Percentiles rank a stretch among this genome's conserved stretches.
These are phyloP conservation scores for Phytoseiulus persimilis DNA, from an alignment of 2,888 invertebrate genomes.

Conservation along the genomic window DNA sequence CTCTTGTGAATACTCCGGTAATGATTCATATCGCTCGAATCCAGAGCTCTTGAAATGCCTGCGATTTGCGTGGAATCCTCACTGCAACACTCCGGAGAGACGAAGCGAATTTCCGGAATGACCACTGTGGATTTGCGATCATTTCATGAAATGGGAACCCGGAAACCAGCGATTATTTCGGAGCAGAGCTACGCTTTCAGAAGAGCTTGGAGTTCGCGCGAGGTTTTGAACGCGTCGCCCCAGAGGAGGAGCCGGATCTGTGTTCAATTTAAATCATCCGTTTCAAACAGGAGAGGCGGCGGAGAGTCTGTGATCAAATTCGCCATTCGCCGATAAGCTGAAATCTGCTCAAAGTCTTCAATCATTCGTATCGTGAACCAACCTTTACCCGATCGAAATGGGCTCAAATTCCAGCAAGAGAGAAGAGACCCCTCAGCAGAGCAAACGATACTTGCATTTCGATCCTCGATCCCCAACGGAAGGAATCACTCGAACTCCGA, in stretches of 20 bases:
- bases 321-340: not conserved
- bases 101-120: too few relatives aligned
- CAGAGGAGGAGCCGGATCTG: not conserved
- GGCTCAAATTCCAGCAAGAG: not conserved
- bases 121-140: too few relatives aligned
- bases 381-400: not conserved
- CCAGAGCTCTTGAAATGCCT: too few relatives aligned
- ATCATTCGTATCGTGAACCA: not conserved
- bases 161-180: too few relatives aligned
- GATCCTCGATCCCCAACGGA: conserved; percentile 33
- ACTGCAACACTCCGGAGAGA: too few relatives aligned
- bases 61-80: too few relatives aligned
- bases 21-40: too few relatives aligned
- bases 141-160: too few relatives aligned
- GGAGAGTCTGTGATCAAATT: not conserved
- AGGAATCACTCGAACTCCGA: conserved; percentile 21
- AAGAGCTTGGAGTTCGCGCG: too few relatives aligned
- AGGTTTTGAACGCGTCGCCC: not conserved
- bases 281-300: not conserved
- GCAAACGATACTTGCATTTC: not conserved
- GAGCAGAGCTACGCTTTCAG: too few relatives aligned
- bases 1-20: too few relatives aligned
- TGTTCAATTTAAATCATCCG: not conserved
- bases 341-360: not conserved
- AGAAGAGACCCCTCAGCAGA: not conserved